Base-by-base conservation (phyloP, 2,797 vertebrate species). In the Siniperca scherzeri region DNA sequence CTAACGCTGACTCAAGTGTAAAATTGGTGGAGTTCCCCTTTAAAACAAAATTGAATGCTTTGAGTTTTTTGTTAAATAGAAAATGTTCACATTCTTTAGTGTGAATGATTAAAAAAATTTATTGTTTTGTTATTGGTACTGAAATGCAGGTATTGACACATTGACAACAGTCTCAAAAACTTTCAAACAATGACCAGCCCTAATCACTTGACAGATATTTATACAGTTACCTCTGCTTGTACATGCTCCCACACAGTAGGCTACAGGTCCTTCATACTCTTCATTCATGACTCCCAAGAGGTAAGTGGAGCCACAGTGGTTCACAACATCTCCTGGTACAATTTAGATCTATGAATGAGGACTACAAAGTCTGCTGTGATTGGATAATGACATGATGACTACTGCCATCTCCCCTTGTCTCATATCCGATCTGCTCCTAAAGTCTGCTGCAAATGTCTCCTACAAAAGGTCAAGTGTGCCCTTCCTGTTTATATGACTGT, bases 351-450 rank as follows among this genome's bases (percentile, higher is more conserved):
- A 75, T 88, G 81, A 90, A 87, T 83, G 82, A 79, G 52, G 12
- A 71, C 77, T 72, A 44, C 72, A 80, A 84, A 73, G 75, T 74
- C 59, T 38, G 52, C 86, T 87, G 74, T 81, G 82, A 89, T 40
- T 88, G 74, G 81, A 83, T 91, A 92, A 93, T 82, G 80, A 86
- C 88, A 82, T 88, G 86, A 93, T 62, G 70, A 78, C 74, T 40
- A 10, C 78, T 61, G 53, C 66, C 46, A 16, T 76, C n/a, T 77
- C 61, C 50, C 30, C 87, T 88, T 91, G 84, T 93, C 88, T 92
- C 78, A 78, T 42, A 88, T 94, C 89, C 65, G 77, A 93, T 93
- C 90, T 66, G 77, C 62, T 70, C 56, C 57, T 72, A 19, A 53
- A 52, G 62, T 75, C 75, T 83, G 74, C 70, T 65, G 27, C 53